Evolutionary conservation across 2,113 vertebrate genomes (phyloP), one percentile per base, ranked within the genome.

Genomic region (Lasiurus cinereus): DNA sequence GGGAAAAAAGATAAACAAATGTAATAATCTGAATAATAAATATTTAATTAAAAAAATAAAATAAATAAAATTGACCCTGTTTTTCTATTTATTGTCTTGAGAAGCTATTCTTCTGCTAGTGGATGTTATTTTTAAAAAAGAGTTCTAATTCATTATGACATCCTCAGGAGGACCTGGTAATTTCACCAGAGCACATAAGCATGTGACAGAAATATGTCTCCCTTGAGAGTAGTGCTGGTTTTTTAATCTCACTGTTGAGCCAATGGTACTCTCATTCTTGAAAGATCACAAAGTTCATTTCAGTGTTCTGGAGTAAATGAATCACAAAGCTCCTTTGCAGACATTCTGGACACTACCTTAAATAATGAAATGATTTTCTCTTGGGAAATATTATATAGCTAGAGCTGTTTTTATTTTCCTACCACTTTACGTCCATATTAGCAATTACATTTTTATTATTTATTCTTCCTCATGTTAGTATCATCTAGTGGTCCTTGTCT

Each of bases 261-360:
- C 46, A 56, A 4, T 27, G 18, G 16, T 77, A 33, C 67, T 67
- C 66, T 95, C n/a, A 43, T 9, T 78, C 82, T 95, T 48, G 54
- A 92, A 92, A 92, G 27, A 73, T 66, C 12, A 73, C 36, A 95
- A 9, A 94, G 70, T 90, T 88, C 16, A 13, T 83, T 76, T 62
- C 52, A 48, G 10, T 54, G 72, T 86, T 39, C n/a, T 79, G 29
- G 78, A 43, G n/a, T 87, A 94, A 91, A 88, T 94, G 89, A 97
- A 72, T 56, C 33, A 78, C n/a, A 11, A 24, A 70, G 39, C 6
- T 73, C 36, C 24, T 78, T 46, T 64, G 3, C 31, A 59, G 62
- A 46, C 19, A n/a, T 79, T 83, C 43, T 73, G 29, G 8, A 22
- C 19, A 14, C 50, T 94, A 70, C 78, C 36, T 78, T 69, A 70